These are phyloP conservation scores for Hippolais icterina DNA, from an alignment of 2,113 vertebrate species.

Conservation along the genomic window DNA sequence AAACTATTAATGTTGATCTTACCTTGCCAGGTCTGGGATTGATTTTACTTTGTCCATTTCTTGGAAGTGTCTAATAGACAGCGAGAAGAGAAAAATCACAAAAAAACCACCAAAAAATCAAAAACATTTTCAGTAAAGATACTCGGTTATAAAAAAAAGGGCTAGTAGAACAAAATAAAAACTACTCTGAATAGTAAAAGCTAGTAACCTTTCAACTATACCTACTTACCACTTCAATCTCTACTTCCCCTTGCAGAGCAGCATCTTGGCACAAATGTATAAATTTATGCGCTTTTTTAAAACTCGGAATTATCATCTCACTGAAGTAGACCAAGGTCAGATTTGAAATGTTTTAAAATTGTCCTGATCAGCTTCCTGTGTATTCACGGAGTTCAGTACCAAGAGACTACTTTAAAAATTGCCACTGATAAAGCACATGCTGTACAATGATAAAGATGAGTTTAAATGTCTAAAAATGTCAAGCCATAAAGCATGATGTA, in stretches of 20 bases:
- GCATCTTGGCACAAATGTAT: neutral
- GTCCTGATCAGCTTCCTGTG: neutral
- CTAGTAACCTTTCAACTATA: neutral
- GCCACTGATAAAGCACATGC: neutral
- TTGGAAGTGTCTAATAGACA: slow-evolving; percentile 65
- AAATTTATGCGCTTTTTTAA: neutral
- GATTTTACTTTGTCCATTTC: slow-evolving; percentile 74
- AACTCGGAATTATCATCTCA: neutral
- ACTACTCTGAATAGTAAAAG: neutral
- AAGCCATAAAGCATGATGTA: neutral
- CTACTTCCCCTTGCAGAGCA: neutral
- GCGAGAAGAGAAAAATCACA: slow-evolving; percentile 24
- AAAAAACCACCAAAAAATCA: neutral
- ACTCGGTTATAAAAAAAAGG: neutral
- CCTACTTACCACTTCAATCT: neutral
- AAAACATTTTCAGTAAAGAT: neutral
- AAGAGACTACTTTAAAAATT: neutral
- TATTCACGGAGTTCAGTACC: neutral
- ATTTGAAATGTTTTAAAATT: neutral
- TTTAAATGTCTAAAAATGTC: neutral
- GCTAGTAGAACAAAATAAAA: neutral
- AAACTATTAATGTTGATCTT: neutral
- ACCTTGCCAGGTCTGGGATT: slow-evolving; percentile 94
- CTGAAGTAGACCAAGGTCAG: neutral
- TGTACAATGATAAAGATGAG: neutral